These are phyloP conservation scores for Ciconia maguari DNA, from an alignment of 2,113 vertebrate genomes.

Conservation along the genomic window DNA sequence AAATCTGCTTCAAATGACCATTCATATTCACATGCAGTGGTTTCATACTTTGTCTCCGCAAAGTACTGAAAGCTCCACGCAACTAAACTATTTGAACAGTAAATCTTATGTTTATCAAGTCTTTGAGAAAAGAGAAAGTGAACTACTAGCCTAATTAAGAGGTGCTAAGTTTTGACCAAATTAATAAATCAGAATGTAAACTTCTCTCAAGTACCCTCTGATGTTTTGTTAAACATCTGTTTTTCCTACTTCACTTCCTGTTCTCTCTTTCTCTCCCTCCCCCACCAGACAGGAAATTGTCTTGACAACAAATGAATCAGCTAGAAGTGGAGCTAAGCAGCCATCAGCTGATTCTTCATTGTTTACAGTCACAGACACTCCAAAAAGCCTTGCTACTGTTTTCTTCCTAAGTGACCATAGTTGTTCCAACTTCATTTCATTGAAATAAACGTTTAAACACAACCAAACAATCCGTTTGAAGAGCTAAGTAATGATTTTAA, in stretches of 20 bases:
- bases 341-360: conserved; percentile 71
- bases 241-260: conserved; percentile 78
- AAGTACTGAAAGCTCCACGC: neutral
- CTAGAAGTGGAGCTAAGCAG: conserved; percentile 71
- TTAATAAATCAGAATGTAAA: conserved; percentile 17
- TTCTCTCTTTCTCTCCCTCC: conserved; percentile 70
- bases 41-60: neutral
- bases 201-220: neutral
- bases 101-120: neutral
- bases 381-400: conserved; percentile 1
- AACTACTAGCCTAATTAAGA: neutral
- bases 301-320: conserved; percentile 81
- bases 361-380: conserved; percentile 64
- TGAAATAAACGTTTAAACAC: neutral
- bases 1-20: neutral
- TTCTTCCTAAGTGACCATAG: neutral
- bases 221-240: conserved; percentile 73
- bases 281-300: conserved; percentile 74
- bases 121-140: neutral
- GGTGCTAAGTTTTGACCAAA: conserved; percentile 32
- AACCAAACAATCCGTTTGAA: neutral
- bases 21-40: neutral
- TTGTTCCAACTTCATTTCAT: neutral
- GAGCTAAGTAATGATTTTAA: neutral
- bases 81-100: neutral